Conservation (phyloP, 2,113 vertebrate genomes). For the Narcine bancroftii region DNA sequence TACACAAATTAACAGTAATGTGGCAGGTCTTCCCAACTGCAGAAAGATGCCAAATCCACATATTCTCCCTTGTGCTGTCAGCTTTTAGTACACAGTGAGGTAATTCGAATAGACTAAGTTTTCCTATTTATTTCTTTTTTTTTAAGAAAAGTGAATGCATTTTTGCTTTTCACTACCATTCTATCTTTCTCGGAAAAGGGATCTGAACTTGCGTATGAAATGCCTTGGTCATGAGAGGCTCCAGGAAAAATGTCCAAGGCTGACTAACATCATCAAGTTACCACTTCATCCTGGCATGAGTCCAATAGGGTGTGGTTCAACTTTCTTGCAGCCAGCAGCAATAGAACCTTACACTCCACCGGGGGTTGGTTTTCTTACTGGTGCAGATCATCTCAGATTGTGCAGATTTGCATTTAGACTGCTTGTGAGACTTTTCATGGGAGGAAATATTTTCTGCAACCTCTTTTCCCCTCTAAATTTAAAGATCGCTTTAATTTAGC, state of each 20-base stretch:
- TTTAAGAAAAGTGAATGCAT: conserved; percentile 3
- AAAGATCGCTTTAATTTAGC: no score
- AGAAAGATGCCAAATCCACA: background rate
- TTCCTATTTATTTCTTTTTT: background rate
- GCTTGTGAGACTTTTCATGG: background rate
- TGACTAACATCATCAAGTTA: background rate
- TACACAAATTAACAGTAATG: conserved; percentile 22
- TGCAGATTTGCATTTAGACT: background rate
- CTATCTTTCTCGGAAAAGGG: background rate
- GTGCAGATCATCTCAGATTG: background rate
- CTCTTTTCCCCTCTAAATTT: background rate
- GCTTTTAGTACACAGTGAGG: background rate
- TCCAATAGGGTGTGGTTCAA: background rate
- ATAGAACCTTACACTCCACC: background rate
- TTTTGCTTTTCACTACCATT: background rate
- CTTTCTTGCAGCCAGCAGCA: background rate
- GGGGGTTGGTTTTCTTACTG: background rate
- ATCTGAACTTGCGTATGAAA: background rate
- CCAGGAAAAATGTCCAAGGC: background rate
- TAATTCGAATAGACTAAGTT: background rate
- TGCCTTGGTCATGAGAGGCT: background rate
- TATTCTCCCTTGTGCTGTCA: background rate
- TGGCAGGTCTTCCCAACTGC: background rate
- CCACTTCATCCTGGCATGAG: background rate
- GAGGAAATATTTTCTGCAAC: background rate